These are phyloP conservation scores for Bombus pyrosoma DNA, from an alignment of 1,140 invertebrate genomes.

Conservation along the genomic window DNA sequence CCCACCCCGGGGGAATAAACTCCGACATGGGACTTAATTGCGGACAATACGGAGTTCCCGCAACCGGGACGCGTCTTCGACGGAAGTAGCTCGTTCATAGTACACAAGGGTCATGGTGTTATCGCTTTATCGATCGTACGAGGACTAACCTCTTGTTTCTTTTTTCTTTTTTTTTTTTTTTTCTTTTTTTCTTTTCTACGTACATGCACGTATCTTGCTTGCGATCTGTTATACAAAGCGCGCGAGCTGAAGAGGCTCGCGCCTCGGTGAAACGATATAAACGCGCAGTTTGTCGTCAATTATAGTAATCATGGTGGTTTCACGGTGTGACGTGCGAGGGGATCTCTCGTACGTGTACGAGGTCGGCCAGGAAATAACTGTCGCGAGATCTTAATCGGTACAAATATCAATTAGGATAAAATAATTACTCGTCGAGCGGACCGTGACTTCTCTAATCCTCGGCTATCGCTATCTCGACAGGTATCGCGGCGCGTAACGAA, in stretches of 20 bases:
- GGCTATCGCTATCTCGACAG: conserved; percentile 39
- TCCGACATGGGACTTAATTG: conserved; percentile 59
- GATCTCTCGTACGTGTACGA: not conserved
- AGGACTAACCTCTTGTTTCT: too few species aligned
- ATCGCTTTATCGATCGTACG: conserved; percentile 58
- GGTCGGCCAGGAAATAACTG: conserved; percentile 32
- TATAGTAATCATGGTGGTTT: not conserved
- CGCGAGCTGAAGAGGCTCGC: too few species aligned
- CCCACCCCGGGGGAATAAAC: conserved; percentile 13
- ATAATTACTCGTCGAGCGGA: conserved; percentile 26
- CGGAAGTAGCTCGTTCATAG: conserved; percentile 54
- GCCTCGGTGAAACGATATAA: conserved; percentile 17
- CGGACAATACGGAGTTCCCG: conserved; percentile 39
- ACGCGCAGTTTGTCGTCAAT: conserved; percentile 38
- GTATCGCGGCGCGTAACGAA: conserved; percentile 25
- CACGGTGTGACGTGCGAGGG: not conserved
- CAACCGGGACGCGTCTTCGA: not conserved
- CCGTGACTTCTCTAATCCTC: not conserved
- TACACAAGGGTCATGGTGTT: conserved; percentile 14
- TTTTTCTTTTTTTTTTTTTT: not conserved
- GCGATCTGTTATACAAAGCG: not conserved
- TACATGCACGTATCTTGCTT: not conserved
- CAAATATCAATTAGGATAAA: conserved; percentile 46
- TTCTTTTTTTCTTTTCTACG: not conserved
- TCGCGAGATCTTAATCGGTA: conserved; percentile 43